These are phyloP conservation scores for Oreotrochilus melanogaster DNA, from an alignment of 2,113 vertebrate genomes.

Conservation along the genomic window DNA sequence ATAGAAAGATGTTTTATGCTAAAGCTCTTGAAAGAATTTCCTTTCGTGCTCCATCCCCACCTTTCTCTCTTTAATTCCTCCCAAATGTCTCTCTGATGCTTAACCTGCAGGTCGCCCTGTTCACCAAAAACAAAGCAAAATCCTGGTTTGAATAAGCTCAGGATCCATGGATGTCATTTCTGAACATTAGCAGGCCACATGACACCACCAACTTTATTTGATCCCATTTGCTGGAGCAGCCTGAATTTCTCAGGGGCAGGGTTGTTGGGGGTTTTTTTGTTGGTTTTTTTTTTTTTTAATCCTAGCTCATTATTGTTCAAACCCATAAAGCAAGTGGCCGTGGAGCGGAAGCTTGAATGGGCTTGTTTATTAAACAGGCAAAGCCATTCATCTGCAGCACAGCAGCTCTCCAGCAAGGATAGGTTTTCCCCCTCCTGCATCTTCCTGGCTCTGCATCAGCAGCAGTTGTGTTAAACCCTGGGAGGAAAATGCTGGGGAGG, in stretches of 20 bases:
- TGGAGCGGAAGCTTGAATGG: slow-evolving; percentile 62
- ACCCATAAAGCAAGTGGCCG: slow-evolving; percentile 53
- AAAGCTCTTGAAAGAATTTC: slow-evolving; percentile 47
- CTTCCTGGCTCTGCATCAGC: background rate
- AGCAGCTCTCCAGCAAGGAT: slow-evolving; percentile 13
- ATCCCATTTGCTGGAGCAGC: slow-evolving; percentile 10
- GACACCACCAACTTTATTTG: slow-evolving; percentile 25
- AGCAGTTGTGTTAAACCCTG: background rate
- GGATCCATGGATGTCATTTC: background rate
- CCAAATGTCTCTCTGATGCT: slow-evolving; percentile 37
- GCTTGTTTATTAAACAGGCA: slow-evolving; percentile 64
- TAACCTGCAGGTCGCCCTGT: slow-evolving; percentile 24
- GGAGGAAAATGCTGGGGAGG: background rate
- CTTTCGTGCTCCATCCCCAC: background rate
- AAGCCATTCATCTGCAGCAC: slow-evolving; percentile 61
- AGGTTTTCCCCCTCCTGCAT: background rate
- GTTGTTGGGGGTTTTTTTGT: too few relatives aligned
- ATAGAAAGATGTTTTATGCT: background rate
- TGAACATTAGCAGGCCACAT: background rate
- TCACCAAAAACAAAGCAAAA: slow-evolving; percentile 34
- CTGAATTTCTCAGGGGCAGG: slow-evolving; percentile 47
- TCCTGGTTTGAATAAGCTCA: slow-evolving; percentile 44
- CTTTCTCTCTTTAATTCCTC: slow-evolving; percentile 25
- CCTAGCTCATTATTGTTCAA: slow-evolving; percentile 62
- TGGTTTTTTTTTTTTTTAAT: slow-evolving; percentile 36